Conservation (phyloP, 2,888 invertebrate genomes). For the Camponotus fellah region DNA sequence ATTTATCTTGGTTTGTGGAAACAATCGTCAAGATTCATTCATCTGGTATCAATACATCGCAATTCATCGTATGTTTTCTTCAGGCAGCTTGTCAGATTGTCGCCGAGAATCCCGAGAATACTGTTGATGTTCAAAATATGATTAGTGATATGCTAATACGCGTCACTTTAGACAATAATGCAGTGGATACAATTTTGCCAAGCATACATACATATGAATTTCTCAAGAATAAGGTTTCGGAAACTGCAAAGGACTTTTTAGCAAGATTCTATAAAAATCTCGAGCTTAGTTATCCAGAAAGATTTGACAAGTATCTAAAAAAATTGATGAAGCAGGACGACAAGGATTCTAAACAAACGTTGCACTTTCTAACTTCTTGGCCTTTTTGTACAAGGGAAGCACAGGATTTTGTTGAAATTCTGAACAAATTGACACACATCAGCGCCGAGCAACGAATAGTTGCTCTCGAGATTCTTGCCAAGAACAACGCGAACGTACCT, state of each 20-base stretch:
- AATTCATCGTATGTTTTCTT: slow-evolving; percentile 88
- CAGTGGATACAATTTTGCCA: slow-evolving; percentile 82
- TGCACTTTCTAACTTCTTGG: slow-evolving; percentile 82
- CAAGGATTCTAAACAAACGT: slow-evolving; percentile 67
- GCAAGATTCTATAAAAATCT: slow-evolving; percentile 83
- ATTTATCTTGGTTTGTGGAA: slow-evolving; percentile 86
- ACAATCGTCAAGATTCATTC: slow-evolving; percentile 88
- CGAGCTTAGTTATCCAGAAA: slow-evolving; percentile 91
- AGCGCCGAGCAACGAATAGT: slow-evolving; percentile 89
- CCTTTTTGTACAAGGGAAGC: slow-evolving; percentile 77
- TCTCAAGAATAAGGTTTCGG: slow-evolving; percentile 34
- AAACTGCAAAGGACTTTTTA: slow-evolving; percentile 72
- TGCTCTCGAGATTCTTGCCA: slow-evolving; percentile 90
- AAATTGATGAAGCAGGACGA: slow-evolving; percentile 85
- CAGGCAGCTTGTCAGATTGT: slow-evolving; percentile 87
- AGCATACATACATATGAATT: slow-evolving; percentile 72
- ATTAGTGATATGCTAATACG: slow-evolving; percentile 88
- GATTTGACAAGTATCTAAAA: slow-evolving; percentile 91
- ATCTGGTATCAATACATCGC: slow-evolving; percentile 87
- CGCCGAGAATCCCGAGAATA: slow-evolving; percentile 85
- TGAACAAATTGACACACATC: slow-evolving; percentile 89
- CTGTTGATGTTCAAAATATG: slow-evolving; percentile 87
- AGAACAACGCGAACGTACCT: slow-evolving; percentile 78
- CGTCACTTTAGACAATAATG: slow-evolving; percentile 88
- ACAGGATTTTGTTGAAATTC: slow-evolving; percentile 78